Conservation (phyloP, 2,888 invertebrate species). For the Lucinisca nassula region DNA sequence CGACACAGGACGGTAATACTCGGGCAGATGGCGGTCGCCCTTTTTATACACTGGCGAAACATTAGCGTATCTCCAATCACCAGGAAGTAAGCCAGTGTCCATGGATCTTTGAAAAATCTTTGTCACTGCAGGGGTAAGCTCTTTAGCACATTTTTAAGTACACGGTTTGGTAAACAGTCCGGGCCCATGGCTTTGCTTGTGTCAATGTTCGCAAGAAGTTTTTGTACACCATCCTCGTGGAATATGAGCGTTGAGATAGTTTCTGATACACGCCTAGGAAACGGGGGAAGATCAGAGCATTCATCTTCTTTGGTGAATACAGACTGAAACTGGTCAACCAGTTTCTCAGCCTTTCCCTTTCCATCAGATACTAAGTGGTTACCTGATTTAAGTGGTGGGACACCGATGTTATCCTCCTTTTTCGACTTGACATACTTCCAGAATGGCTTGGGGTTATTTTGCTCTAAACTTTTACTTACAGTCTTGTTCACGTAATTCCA, state of each 20-base stretch:
- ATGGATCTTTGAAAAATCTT: slow-evolving; percentile 7
- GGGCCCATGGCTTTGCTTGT: slow-evolving; percentile 34
- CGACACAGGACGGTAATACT: slow-evolving; percentile 34
- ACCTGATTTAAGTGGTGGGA: slow-evolving; percentile 32
- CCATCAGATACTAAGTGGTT: slow-evolving; percentile 16
- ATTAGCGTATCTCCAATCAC: slow-evolving; percentile 18
- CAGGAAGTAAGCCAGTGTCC: slow-evolving; percentile 6
- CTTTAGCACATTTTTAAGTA: slow-evolving; percentile 30
- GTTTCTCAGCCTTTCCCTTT: slow-evolving; percentile 40
- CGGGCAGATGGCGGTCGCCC: slow-evolving; percentile 26
- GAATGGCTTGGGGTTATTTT: slow-evolving; percentile 43
- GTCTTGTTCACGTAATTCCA: slow-evolving; percentile 15
- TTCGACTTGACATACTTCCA: slow-evolving; percentile 37
- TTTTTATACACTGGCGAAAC: slow-evolving; percentile 30
- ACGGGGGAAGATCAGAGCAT: not conserved
- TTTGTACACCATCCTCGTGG: not conserved
- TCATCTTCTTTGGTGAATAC: slow-evolving; percentile 29
- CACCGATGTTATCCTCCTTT: slow-evolving; percentile 15
- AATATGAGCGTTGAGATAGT: not conserved
- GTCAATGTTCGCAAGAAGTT: not conserved
- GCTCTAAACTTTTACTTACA: slow-evolving; percentile 30
- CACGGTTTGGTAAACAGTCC: slow-evolving; percentile 28
- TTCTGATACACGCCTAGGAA: not conserved
- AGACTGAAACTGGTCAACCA: slow-evolving; percentile 42
- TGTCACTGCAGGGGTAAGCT: slow-evolving; percentile 15